Evolutionary conservation across 2,888 invertebrate genomes (phyloP).

Genomic region (Drosophila quasianomalipes): DNA sequence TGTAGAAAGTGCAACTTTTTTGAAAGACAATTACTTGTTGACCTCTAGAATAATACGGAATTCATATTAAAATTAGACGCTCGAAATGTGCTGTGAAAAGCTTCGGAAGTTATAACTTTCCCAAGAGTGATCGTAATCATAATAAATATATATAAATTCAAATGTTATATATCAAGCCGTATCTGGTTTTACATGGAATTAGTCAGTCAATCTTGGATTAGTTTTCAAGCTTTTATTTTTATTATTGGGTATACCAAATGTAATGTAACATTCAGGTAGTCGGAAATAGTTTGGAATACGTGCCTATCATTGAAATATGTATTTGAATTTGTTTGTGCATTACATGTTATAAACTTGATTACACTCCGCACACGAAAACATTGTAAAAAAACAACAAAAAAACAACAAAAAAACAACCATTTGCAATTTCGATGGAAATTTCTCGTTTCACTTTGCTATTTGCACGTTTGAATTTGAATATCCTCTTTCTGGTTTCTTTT

Average conservation of each 20-base stretch:
- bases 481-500: background rate
- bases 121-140: background rate
- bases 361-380: background rate
- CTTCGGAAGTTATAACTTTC: too few relatives aligned
- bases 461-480: slow-evolving; percentile 2
- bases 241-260: too few relatives aligned
- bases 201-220: background rate
- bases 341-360: slow-evolving; percentile 16
- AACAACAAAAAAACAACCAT: background rate
- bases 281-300: slow-evolving; percentile 6
- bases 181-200: background rate
- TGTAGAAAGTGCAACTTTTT: background rate
- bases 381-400: background rate
- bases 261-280: background rate
- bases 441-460: slow-evolving; percentile 1
- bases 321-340: background rate
- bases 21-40: background rate
- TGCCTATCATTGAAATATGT: background rate
- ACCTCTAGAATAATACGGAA: background rate
- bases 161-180: background rate
- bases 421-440: slow-evolving; percentile 37
- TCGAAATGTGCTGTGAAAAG: background rate
- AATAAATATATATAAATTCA: background rate
- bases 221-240: background rate
- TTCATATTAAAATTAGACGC: background rate